phyloP scores from a whole-genome alignment of 2,797 vertebrate genomes.

The Lutjanus campechanus region DNA sequence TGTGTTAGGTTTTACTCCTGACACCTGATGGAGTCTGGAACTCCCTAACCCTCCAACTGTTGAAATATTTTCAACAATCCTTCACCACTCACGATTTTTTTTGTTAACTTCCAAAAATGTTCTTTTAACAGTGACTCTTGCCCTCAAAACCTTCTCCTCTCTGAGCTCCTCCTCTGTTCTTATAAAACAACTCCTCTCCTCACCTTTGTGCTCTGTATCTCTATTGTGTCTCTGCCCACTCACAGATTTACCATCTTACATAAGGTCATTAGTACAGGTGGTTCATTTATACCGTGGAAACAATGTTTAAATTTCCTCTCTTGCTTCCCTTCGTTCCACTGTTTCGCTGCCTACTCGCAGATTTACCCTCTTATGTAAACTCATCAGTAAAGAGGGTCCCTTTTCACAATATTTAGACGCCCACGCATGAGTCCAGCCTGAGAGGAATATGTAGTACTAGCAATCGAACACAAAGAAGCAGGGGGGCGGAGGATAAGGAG shows the following conservation, averaged over 20 bases:
- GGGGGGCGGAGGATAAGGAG: slow-evolving; percentile 34
- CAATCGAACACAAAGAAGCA: slow-evolving; percentile 32
- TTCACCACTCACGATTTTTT: background rate
- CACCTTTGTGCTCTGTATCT: slow-evolving; percentile 2
- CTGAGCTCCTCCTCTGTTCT: background rate
- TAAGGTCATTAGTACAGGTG: slow-evolving; percentile 48
- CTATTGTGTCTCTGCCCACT: slow-evolving; percentile 25
- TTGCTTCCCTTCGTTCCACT: slow-evolving; percentile 1
- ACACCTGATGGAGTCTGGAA: background rate
- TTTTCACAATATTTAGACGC: slow-evolving; percentile 35
- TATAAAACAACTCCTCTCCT: background rate
- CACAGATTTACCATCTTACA: slow-evolving; percentile 40
- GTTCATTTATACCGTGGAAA: slow-evolving; percentile 13
- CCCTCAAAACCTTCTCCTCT: background rate
- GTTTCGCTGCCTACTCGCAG: slow-evolving; percentile 42
- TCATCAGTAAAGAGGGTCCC: slow-evolving; percentile 36
- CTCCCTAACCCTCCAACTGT: background rate
- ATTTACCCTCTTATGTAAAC: slow-evolving; percentile 63
- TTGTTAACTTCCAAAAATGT: background rate
- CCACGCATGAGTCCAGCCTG: slow-evolving; percentile 26
- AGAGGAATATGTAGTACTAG: slow-evolving; percentile 30
- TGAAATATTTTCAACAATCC: background rate
- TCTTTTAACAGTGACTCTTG: background rate
- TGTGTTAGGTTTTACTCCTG: background rate
- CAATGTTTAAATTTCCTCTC: slow-evolving; percentile 15